Percentiles rank a stretch among this genome's conserved stretches.
Conservation (phyloP, 2,113 vertebrate species). For the Phoxinus phoxinus region DNA sequence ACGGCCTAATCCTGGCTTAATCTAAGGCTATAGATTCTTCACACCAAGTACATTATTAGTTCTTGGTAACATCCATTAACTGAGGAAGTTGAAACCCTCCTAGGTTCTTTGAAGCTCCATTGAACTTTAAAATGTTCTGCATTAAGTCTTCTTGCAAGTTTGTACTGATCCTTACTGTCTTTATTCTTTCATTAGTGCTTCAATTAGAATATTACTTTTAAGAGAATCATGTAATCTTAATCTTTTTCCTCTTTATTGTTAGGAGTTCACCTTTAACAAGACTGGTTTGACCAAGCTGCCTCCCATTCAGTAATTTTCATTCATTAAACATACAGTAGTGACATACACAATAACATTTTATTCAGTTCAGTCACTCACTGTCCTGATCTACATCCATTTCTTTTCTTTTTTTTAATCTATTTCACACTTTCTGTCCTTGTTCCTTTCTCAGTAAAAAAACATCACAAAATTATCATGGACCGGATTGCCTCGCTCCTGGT, state of each 20-base stretch:
- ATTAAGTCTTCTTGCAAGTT: too few species aligned
- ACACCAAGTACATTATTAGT: too few species aligned
- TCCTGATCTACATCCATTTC: not conserved
- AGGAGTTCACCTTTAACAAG: constrained; percentile 93
- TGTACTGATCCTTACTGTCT: not conserved
- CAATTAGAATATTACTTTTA: not conserved
- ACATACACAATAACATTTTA: not conserved
- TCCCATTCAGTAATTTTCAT: constrained; percentile 91
- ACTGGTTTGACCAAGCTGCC: constrained; percentile 92
- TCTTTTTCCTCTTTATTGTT: constrained; percentile 31
- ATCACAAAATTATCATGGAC: constrained; percentile 90
- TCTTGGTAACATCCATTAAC: too few species aligned
- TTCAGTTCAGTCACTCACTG: not conserved
- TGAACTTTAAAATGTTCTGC: not conserved
- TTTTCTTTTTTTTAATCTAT: not conserved
- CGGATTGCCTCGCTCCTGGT: constrained; percentile 90
- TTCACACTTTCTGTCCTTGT: not conserved
- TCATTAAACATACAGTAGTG: not conserved
- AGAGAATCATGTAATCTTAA: not conserved
- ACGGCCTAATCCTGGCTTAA: too few species aligned
- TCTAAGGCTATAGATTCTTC: too few species aligned
- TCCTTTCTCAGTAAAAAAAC: constrained; percentile 73
- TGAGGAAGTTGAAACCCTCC: not conserved
- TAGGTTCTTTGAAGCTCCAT: not conserved
- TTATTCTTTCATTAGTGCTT: not conserved